Evolutionary conservation across 2,888 invertebrate genomes (phyloP).

Genomic region (Nycteola revayana): DNA sequence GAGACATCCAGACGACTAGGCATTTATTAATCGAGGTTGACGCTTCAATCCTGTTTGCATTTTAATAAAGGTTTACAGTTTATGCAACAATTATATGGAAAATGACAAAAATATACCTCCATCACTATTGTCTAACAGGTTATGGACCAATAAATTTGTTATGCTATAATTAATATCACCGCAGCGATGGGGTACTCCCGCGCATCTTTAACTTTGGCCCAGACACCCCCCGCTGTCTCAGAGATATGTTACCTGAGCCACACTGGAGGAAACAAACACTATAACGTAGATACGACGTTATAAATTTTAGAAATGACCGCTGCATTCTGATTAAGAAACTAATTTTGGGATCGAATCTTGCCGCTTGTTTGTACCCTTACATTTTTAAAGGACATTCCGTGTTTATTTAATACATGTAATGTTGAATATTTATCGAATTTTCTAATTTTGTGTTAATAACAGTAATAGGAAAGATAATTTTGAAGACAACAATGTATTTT

Average conservation of each 20-base stretch:
- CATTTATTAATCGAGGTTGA: conserved; percentile 28
- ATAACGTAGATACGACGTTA: conserved; percentile 60
- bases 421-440: too few species aligned
- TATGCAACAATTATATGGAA: conserved; percentile 6
- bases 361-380: conserved; percentile 40
- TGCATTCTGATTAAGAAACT: conserved; percentile 68
- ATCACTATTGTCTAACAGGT: conserved; percentile 20
- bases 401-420: conserved; percentile 28
- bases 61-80: conserved; percentile 18
- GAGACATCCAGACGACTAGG: conserved; percentile 24
- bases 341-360: conserved; percentile 53
- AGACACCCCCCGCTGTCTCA: conserved; percentile 68
- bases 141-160: conserved; percentile 31
- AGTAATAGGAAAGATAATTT: too few species aligned
- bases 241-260: conserved; percentile 71
- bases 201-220: conserved; percentile 50
- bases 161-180: conserved; percentile 27
- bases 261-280: conserved; percentile 68
- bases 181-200: conserved; percentile 36
- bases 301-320: conserved; percentile 68
- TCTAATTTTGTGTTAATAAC: too few species aligned
- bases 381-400: conserved; percentile 35
- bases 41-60: conserved; percentile 14
- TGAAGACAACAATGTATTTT: too few species aligned
- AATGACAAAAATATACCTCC: too few species aligned